These are phyloP conservation scores for Melanotaenia trifasciata DNA, from an alignment of 2,797 vertebrate species.

Conservation along the genomic window DNA sequence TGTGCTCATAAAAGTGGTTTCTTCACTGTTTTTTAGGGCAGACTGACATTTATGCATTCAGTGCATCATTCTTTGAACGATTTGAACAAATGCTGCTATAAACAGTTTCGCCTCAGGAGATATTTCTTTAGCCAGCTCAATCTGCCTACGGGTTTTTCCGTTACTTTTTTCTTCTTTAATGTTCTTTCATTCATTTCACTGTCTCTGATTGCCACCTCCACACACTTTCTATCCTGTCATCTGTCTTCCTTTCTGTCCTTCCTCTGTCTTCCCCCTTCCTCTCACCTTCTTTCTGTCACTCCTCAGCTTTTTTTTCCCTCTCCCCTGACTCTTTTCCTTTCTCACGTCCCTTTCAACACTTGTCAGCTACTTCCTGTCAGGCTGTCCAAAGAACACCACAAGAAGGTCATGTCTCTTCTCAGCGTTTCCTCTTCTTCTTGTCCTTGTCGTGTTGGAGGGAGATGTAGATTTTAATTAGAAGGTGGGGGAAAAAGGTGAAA, in stretches of 20 bases:
- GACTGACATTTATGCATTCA: conserved; percentile 46
- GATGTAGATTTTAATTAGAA: conserved; percentile 70
- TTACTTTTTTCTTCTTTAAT: conserved; percentile 32
- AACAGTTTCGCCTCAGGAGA: conserved; percentile 46
- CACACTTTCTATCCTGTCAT: conserved; percentile 38
- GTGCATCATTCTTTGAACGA: conserved; percentile 29
- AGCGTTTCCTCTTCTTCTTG: conserved; percentile 45
- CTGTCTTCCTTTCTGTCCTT: conserved; percentile 24
- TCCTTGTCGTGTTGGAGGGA: conserved; percentile 64
- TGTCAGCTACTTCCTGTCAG: conserved; percentile 77
- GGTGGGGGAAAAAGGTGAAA: conserved; percentile 7
- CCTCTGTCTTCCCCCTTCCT: conserved; percentile 20
- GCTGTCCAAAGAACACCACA: conserved; percentile 63
- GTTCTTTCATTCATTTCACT: conserved; percentile 51
- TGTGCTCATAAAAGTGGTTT: conserved; percentile 17
- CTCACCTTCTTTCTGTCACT: conserved; percentile 55
- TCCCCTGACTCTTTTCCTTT: conserved; percentile 56
- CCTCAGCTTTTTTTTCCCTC: conserved; percentile 38
- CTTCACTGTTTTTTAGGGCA: conserved; percentile 30
- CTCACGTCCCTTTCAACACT: conserved; percentile 76
- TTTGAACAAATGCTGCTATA: conserved; percentile 43
- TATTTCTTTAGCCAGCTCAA: conserved; percentile 36
- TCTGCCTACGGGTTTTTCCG: conserved; percentile 32
- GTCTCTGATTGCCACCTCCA: conserved; percentile 53
- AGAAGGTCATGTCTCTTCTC: conserved; percentile 70